Evolutionary conservation across 37 sponge, comb jelly and placozoan species (phyloP).

Genomic region (Bolinopsis microptera): DNA sequence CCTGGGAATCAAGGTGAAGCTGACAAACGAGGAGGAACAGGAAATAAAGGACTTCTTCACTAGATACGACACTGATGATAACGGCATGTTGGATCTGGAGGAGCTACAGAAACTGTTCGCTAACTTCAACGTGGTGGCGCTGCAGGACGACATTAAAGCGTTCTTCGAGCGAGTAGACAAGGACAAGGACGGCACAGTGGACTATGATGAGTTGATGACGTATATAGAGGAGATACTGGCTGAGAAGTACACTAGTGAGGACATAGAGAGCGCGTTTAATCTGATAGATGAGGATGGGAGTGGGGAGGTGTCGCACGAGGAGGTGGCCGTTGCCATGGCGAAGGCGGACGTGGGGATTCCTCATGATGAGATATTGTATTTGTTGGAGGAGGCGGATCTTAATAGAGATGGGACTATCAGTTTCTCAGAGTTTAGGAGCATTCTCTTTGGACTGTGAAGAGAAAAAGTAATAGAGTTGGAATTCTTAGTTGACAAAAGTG

Average conservation of each 20-base stretch:
- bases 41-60: constrained; percentile 40
- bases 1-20: neutral
- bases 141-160: neutral
- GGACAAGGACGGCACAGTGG: constrained; percentile 48
- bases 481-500: too few species aligned
- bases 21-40: neutral
- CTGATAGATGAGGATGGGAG: constrained; percentile 50
- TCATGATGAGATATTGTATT: constrained; percentile 5
- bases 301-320: constrained; percentile 8
- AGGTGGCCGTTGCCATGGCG: neutral
- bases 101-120: constrained; percentile 35
- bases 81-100: neutral
- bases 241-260: neutral
- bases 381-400: constrained; percentile 28
- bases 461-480: too few species aligned
- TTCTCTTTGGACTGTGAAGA: neutral
- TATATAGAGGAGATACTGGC: constrained; percentile 53
- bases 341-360: constrained; percentile 11
- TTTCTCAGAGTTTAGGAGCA: constrained; percentile 23
- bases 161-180: constrained; percentile 19
- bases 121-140: constrained; percentile 25
- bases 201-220: constrained; percentile 58
- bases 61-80: neutral
- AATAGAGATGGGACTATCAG: constrained; percentile 27
- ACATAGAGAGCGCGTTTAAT: constrained; percentile 13